phyloP scores from a whole-genome alignment of 1,140 invertebrate species.

The Coenobita brevimanus region DNA sequence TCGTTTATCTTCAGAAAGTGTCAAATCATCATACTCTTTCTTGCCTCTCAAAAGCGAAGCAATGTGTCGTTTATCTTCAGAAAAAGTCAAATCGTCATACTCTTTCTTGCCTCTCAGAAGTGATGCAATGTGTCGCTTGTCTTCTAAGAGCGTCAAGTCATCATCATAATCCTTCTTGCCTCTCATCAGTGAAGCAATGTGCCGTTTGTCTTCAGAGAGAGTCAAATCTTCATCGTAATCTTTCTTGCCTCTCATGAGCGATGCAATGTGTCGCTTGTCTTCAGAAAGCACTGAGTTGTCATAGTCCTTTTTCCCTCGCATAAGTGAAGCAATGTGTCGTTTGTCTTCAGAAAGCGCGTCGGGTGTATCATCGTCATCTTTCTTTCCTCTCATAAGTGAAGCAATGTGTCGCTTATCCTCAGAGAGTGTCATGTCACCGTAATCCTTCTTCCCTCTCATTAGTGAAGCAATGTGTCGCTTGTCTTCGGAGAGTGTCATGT shows the following conservation, averaged over 20 bases:
- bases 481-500: not conserved
- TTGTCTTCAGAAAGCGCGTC: conserved; percentile 4
- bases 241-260: not conserved
- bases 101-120: not conserved
- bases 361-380: not conserved
- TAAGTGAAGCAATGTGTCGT: conserved; percentile 6
- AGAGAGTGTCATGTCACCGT: not conserved
- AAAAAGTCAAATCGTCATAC: not conserved
- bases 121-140: conserved; percentile 28
- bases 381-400: not conserved
- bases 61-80: conserved; percentile 17
- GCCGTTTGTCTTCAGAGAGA: conserved; percentile 11
- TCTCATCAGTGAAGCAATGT: not conserved
- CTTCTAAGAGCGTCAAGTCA: not conserved
- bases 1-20: conserved; percentile 25
- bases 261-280: conserved; percentile 26
- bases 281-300: no score
- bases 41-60: not conserved
- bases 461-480: conserved; percentile 25
- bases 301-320: not conserved
- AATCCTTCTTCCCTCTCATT: not conserved
- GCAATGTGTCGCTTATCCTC: conserved; percentile 12
- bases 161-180: not conserved
- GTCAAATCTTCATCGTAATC: not conserved
- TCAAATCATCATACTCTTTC: not conserved